These are phyloP conservation scores for Coendou prehensilis DNA, from an alignment of 2,797 vertebrate species.

Conservation along the genomic window DNA sequence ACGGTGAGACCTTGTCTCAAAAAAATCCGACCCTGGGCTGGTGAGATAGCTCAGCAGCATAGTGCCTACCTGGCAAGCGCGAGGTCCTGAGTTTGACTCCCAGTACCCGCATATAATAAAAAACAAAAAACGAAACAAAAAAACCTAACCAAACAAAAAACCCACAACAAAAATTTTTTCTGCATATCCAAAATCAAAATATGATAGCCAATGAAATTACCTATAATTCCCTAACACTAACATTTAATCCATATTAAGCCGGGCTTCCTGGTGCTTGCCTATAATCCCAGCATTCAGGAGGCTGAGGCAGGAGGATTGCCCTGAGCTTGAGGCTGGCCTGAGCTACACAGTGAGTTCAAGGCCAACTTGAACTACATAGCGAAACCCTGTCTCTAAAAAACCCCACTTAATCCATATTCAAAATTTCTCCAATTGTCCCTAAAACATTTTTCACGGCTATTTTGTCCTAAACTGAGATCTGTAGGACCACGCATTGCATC, in stretches of 20 bases:
- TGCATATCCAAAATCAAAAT: slow-evolving; percentile 16
- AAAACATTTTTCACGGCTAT: not conserved
- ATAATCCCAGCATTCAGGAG: no score
- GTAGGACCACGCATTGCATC: not conserved
- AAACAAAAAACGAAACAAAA: no score
- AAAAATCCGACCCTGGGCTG: not conserved
- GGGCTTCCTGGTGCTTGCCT: no score
- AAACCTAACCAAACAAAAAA: not conserved
- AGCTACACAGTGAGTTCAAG: no score
- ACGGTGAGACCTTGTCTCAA: not conserved
- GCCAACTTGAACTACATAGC: no score
- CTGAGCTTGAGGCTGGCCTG: no score
- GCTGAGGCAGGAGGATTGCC: no score
- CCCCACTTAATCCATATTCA: not conserved
- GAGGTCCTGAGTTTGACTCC: no score
- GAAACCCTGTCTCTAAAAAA: no score
- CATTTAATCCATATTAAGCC: not conserved
- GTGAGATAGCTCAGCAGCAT: no score
- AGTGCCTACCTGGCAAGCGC: no score
- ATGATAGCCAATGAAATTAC: not conserved
- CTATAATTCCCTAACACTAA: not conserved
- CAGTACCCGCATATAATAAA: no score
- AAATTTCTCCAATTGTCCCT: not conserved
- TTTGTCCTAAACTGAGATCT: not conserved
- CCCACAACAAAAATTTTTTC: not conserved